phyloP scores from a whole-genome alignment of 2,797 vertebrate genomes.

The Todus mexicanus region DNA sequence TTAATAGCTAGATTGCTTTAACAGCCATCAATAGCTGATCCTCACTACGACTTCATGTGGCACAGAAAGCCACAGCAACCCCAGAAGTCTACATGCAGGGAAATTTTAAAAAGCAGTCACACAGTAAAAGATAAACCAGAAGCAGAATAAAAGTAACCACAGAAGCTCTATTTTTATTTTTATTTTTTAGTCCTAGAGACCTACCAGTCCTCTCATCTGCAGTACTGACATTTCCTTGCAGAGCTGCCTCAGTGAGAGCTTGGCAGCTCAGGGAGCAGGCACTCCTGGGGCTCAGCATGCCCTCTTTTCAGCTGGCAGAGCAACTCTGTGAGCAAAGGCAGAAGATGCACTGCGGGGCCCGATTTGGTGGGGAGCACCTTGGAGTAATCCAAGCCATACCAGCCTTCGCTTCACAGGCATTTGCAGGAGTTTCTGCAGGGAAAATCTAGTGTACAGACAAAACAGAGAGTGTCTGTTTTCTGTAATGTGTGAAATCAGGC shows the following conservation, averaged over 20 bases:
- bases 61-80: neutral
- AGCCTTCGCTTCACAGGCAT: neutral
- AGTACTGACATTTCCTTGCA: rapidly evolving
- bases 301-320: neutral
- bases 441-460: neutral
- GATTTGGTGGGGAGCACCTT: neutral
- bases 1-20: neutral
- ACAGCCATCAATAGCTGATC: neutral
- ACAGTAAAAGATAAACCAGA: neutral
- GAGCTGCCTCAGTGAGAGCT: neutral
- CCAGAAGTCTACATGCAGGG: neutral
- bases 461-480: neutral
- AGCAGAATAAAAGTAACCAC: neutral
- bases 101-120: neutral
- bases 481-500: neutral
- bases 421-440: neutral
- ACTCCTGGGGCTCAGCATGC: rapidly evolving
- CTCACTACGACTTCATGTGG: neutral
- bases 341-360: neutral
- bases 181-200: neutral
- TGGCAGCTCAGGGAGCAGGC: rapidly evolving
- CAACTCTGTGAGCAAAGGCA: neutral
- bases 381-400: neutral
- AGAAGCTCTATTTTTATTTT: neutral
- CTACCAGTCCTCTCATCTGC: neutral